A percentile compares a stretch with the other conserved stretches of the same genome.
These are phyloP conservation scores for Caenorhabditis doughertyi DNA, from an alignment of 2,888 invertebrate genomes.

Conservation along the genomic window DNA sequence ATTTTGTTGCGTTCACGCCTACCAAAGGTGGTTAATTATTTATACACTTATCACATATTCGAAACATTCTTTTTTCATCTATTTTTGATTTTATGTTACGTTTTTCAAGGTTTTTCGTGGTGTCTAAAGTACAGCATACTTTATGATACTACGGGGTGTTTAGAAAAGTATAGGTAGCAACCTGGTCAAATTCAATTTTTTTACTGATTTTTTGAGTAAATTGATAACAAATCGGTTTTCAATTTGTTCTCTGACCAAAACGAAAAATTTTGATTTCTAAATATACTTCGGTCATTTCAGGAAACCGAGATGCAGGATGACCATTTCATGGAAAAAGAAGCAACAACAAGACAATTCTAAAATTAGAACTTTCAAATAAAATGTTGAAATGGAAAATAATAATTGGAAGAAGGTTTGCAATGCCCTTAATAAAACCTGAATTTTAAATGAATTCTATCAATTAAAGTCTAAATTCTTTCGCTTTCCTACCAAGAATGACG, in stretches of 20 bases:
- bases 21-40: constrained; percentile 48
- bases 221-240: too few relatives aligned
- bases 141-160: too few relatives aligned
- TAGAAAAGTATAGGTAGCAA: too few relatives aligned
- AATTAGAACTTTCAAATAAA: constrained; percentile 6
- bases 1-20: constrained; percentile 47
- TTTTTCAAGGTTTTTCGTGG: too few relatives aligned
- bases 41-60: constrained; percentile 49
- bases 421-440: not conserved
- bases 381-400: constrained; percentile 1
- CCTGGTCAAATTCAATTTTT: too few relatives aligned
- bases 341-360: not conserved
- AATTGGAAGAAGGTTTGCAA: constrained; percentile 15
- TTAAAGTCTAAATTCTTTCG: not conserved
- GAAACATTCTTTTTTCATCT: constrained; percentile 27
- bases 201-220: too few relatives aligned
- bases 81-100: constrained; percentile 14
- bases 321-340: not conserved
- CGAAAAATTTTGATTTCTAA: not conserved
- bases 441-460: constrained; percentile 23
- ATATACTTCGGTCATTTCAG: not conserved
- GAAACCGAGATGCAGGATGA: not conserved
- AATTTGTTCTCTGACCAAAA: too few relatives aligned
- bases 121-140: too few relatives aligned
- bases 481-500: constrained; percentile 8